Evolutionary conservation across 2,888 invertebrate species (phyloP).

Genomic region (Stenotaenia linearis): DNA sequence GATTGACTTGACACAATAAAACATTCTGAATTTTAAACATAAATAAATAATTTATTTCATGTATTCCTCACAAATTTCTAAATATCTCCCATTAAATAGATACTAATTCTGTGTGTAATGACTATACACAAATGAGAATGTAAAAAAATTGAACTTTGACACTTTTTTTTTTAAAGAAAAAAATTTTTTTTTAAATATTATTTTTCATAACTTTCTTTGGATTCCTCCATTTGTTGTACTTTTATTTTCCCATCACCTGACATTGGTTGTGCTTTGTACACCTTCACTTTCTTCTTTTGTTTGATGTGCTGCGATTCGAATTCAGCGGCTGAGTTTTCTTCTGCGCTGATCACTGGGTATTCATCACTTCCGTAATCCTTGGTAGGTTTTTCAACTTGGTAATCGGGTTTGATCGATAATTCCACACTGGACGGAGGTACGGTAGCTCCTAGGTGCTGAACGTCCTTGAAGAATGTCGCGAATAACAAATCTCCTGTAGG

Average conservation of each 20-base stretch:
- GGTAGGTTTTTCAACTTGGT: neutral
- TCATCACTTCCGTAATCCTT: neutral
- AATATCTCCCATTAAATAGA: neutral
- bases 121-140: neutral
- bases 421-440: neutral
- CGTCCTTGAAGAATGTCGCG: neutral
- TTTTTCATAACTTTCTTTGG: neutral
- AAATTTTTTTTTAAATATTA: neutral
- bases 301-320: neutral
- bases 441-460: neutral
- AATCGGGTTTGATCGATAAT: neutral
- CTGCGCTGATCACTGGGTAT: neutral
- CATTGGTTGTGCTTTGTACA: constrained; percentile 28
- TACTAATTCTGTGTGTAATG: neutral
- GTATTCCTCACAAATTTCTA: neutral
- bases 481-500: neutral
- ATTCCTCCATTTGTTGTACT: neutral
- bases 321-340: neutral
- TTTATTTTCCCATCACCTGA: constrained; percentile 17
- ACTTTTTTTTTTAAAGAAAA: too few relatives aligned
- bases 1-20: neutral
- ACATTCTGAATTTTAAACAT: neutral
- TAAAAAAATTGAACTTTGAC: too few relatives aligned
- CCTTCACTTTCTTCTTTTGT: neutral
- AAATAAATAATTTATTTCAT: neutral